Conservation (phyloP, 2,797 vertebrate species). For the Craterocephalus amniculus region DNA sequence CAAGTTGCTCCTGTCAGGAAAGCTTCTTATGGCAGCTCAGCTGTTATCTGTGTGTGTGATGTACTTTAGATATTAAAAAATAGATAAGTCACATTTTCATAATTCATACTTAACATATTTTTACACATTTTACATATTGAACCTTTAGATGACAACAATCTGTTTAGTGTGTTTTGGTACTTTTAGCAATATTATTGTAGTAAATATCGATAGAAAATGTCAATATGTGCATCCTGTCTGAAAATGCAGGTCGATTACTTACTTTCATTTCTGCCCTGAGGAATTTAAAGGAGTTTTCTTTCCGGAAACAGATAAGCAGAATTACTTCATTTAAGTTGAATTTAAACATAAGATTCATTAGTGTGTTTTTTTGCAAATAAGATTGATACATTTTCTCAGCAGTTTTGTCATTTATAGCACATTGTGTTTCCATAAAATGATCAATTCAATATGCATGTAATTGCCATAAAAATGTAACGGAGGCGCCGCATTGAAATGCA, state of each 20-base stretch:
- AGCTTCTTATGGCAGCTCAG: not conserved
- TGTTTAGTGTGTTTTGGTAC: not conserved
- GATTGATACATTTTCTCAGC: slow-evolving; percentile 8
- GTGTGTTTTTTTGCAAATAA: not conserved
- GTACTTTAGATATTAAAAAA: not conserved
- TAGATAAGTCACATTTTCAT: not conserved
- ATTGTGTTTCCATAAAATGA: not conserved
- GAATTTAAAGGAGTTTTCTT: not conserved
- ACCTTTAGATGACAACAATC: slow-evolving; percentile 5
- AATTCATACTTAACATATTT: not conserved
- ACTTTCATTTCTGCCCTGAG: not conserved
- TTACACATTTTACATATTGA: not conserved
- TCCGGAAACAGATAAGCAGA: slow-evolving; percentile 11
- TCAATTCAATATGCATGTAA: not conserved
- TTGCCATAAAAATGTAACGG: not conserved
- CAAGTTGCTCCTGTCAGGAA: not conserved
- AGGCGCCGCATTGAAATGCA: not conserved
- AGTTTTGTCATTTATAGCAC: slow-evolving; percentile 2
- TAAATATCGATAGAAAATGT: not conserved
- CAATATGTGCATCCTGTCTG: not conserved
- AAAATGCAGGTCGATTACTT: not conserved
- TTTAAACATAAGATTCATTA: slow-evolving; percentile 3
- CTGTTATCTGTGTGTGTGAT: not conserved
- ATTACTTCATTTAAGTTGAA: slow-evolving; percentile 5
- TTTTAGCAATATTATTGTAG: not conserved